These are phyloP conservation scores for Jaculus jaculus DNA, from an alignment of 2,113 vertebrate species.

Conservation along the genomic window DNA sequence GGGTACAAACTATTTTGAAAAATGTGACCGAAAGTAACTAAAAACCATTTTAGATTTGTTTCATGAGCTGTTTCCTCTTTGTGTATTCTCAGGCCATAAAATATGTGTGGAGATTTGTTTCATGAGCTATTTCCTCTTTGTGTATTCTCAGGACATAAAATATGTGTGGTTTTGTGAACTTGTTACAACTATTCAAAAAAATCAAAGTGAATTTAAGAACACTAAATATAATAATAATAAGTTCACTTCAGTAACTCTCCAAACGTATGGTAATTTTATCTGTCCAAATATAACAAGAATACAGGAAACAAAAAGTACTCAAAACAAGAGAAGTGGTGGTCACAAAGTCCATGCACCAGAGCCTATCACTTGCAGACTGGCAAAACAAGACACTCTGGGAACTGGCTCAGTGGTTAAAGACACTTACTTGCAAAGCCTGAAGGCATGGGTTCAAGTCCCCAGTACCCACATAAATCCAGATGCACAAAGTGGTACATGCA, in stretches of 20 bases:
- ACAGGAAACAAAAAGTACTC: neutral
- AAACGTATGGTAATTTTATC: neutral
- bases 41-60: slow-evolving; percentile 67
- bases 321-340: neutral
- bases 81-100: neutral
- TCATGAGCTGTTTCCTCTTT: slow-evolving; percentile 24
- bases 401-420: no score
- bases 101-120: slow-evolving; percentile 61
- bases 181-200: slow-evolving; percentile 49
- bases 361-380: neutral
- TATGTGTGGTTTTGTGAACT: neutral
- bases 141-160: neutral
- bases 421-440: no score
- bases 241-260: neutral
- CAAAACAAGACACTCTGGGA: neutral
- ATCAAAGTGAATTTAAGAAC: slow-evolving; percentile 31
- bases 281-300: neutral
- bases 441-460: no score
- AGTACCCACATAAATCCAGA: no score
- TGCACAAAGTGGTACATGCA: no score
- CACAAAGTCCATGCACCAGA: neutral
- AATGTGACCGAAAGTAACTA: slow-evolving; percentile 61
- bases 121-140: slow-evolving; percentile 16
- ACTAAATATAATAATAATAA: neutral
- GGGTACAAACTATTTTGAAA: slow-evolving; percentile 65